These are phyloP conservation scores for Myripristis murdjan DNA, from an alignment of 2,797 vertebrate species.

Conservation along the genomic window DNA sequence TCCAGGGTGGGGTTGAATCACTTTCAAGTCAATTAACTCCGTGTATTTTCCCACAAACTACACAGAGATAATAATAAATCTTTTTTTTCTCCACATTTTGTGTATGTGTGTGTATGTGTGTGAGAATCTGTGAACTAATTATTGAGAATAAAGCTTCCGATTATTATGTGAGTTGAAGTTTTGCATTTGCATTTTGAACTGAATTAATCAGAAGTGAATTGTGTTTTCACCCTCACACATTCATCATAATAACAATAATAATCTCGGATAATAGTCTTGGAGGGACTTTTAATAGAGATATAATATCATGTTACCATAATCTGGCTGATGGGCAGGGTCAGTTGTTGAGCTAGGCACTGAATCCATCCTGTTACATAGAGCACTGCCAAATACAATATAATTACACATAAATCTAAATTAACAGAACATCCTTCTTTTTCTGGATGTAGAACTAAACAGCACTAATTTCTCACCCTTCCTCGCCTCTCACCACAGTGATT, in stretches of 20 bases:
- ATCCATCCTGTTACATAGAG: not conserved
- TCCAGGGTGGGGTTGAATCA: not conserved
- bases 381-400: slow-evolving; percentile 3
- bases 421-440: slow-evolving; percentile 1
- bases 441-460: not conserved
- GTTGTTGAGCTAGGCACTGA: not conserved
- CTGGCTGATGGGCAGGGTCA: slow-evolving; percentile 8
- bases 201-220: not conserved
- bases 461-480: not conserved
- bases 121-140: no score
- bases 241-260: no score
- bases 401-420: slow-evolving; percentile 24
- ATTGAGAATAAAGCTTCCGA: no score
- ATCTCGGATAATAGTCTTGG: no score
- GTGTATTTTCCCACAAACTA: not conserved
- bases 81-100: no score
- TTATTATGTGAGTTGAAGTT: not conserved
- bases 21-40: not conserved
- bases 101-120: no score
- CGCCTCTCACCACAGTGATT: no score
- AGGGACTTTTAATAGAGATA: no score
- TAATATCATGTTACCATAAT: not conserved
- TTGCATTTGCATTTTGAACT: not conserved
- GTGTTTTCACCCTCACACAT: not conserved
- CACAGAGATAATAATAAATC: no score